A percentile compares a stretch with the other conserved stretches of the same genome.
These are phyloP conservation scores for Timandra comae DNA, from an alignment of 2,888 invertebrate genomes.

Conservation along the genomic window DNA sequence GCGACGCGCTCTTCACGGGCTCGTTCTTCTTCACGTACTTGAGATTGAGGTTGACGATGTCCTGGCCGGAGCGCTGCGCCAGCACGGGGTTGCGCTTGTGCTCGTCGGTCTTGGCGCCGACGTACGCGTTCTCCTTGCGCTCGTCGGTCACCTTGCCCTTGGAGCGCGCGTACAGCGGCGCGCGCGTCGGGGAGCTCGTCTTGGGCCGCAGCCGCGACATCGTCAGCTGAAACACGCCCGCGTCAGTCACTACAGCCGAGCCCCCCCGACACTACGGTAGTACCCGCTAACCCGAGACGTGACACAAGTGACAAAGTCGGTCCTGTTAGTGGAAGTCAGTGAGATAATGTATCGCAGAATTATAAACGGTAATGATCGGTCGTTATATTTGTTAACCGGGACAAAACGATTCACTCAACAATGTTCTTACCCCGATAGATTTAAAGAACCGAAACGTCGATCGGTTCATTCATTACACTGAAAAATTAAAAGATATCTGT, in stretches of 20 bases:
- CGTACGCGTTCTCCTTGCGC: conserved; percentile 67
- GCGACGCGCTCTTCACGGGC: conserved; percentile 46
- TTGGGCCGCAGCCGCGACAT: conserved; percentile 63
- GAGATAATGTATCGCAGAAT: no score
- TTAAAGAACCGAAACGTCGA: conserved; percentile 47
- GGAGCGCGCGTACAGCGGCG: conserved; percentile 54
- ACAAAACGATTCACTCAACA: conserved; percentile 48
- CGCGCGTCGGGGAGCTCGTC: conserved; percentile 49
- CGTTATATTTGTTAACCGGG: no score
- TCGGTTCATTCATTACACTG: conserved; percentile 60
- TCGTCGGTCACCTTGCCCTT: conserved; percentile 62
- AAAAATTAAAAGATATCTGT: conserved; percentile 51
- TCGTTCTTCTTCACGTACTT: conserved; percentile 52
- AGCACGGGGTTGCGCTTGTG: conserved; percentile 34
- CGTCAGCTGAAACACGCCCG: conserved; percentile 46
- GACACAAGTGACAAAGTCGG: no score
- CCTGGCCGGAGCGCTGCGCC: conserved; percentile 51
- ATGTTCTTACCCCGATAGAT: conserved; percentile 54
- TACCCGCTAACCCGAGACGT: no score
- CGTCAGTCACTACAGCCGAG: conserved; percentile 2
- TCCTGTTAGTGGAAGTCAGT: background rate
- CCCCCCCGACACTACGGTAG: background rate
- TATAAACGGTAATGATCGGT: no score
- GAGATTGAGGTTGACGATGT: conserved; percentile 43
- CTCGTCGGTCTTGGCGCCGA: conserved; percentile 53